Percentiles rank a stretch among this genome's conserved stretches.
Conservation (phyloP, 1,140 invertebrate species). For the Pissodes strobi region DNA sequence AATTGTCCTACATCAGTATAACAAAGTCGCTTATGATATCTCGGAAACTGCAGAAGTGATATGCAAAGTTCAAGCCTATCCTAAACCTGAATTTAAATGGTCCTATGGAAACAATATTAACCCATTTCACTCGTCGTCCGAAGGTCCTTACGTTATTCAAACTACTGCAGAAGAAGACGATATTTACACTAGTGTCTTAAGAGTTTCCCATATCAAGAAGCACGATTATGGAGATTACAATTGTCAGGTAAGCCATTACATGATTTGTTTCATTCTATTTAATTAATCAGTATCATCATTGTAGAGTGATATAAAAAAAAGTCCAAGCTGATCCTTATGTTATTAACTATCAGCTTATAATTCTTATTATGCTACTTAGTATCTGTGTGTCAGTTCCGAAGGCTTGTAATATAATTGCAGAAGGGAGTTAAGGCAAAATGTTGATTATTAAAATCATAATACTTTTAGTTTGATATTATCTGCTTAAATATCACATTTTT, state of each 20-base stretch:
- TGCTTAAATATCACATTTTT: no score
- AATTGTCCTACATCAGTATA: slow-evolving; percentile 81
- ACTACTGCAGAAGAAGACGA: slow-evolving; percentile 81
- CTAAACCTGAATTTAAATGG: slow-evolving; percentile 91
- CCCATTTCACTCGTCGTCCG: slow-evolving; percentile 74
- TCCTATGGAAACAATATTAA: slow-evolving; percentile 74
- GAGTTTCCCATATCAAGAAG: slow-evolving; percentile 74
- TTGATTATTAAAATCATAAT: no score
- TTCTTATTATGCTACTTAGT: no score
- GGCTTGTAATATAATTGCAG: no score
- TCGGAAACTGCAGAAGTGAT: slow-evolving; percentile 81
- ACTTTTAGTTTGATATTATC: no score
- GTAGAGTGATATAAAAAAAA: no score
- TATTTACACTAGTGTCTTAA: slow-evolving; percentile 79
- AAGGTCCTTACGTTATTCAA: slow-evolving; percentile 84
- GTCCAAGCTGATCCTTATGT: no score
- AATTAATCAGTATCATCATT: no score
- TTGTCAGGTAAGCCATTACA: slow-evolving; percentile 68
- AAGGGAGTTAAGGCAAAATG: no score
- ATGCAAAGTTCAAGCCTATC: slow-evolving; percentile 89
- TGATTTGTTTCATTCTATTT: not conserved
- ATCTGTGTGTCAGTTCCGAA: no score
- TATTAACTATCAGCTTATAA: no score
- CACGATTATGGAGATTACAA: slow-evolving; percentile 89
- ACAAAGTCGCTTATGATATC: slow-evolving; percentile 86